Percentiles rank a stretch among this genome's conserved stretches.
phyloP scores from a whole-genome alignment of 2,888 invertebrate species.

The Morinoia aosen region DNA sequence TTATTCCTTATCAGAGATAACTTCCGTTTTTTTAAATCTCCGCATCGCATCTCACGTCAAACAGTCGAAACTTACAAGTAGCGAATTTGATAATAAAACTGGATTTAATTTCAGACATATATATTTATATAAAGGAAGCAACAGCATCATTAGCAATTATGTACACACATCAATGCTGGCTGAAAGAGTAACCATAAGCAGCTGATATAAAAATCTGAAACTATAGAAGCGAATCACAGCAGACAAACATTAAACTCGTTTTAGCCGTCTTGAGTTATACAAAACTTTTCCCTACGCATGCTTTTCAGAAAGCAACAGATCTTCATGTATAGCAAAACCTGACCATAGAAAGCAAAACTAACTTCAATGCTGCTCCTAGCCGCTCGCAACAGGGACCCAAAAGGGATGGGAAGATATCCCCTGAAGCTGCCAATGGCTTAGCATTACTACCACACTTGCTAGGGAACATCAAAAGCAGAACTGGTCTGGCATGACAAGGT shows the following conservation, averaged over 20 bases:
- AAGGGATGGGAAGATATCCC: background rate
- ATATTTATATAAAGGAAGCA: conserved; percentile 44
- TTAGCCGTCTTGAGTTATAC: background rate
- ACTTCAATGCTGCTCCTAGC: background rate
- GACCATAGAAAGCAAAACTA: background rate
- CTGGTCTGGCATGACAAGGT: background rate
- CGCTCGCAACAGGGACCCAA: background rate
- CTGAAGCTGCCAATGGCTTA: background rate
- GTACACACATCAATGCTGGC: conserved; percentile 11
- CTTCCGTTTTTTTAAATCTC: no score
- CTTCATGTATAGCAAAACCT: background rate
- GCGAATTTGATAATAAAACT: background rate
- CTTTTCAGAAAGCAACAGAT: background rate
- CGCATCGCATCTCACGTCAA: no score
- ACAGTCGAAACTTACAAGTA: background rate
- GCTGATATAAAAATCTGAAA: conserved; percentile 21
- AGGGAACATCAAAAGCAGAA: background rate
- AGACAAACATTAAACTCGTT: background rate
- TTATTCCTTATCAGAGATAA: no score
- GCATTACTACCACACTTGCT: background rate
- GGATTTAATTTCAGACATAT: background rate
- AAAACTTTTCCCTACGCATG: background rate
- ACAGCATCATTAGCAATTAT: conserved; percentile 28
- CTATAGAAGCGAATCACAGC: conserved; percentile 43
- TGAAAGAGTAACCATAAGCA: background rate